Evolutionary conservation across 2,113 vertebrate species (phyloP).

Genomic region (Sphaerodactylus townsendi): DNA sequence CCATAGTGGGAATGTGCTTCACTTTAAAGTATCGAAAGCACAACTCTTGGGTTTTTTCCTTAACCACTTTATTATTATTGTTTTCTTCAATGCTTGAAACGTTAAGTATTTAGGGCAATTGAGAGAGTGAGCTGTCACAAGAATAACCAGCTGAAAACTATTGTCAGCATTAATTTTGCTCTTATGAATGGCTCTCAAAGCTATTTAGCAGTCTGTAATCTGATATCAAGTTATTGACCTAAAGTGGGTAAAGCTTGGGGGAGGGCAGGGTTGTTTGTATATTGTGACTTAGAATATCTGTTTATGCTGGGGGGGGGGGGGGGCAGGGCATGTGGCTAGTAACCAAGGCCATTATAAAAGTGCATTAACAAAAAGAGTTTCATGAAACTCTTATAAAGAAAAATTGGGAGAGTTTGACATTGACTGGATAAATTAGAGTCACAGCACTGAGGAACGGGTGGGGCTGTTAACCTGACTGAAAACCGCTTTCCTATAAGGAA

Average conservation of each 20-base stretch:
- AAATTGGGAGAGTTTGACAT: background rate
- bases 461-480: too few species aligned
- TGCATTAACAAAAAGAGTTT: slow-evolving; percentile 58
- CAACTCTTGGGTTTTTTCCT: slow-evolving; percentile 54
- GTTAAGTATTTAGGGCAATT: slow-evolving; percentile 76
- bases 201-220: slow-evolving; percentile 79
- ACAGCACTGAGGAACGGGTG: too few species aligned
- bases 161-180: slow-evolving; percentile 82
- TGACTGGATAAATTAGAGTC: background rate
- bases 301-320: slow-evolving; percentile 76
- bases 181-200: slow-evolving; percentile 81
- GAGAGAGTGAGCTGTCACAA: slow-evolving; percentile 79
- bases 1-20: slow-evolving; percentile 18
- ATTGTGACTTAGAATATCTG: slow-evolving; percentile 76
- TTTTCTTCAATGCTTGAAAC: slow-evolving; percentile 67
- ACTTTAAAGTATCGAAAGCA: slow-evolving; percentile 47
- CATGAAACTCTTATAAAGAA: slow-evolving; percentile 62
- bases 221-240: slow-evolving; percentile 76
- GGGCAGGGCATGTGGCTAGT: slow-evolving; percentile 73
- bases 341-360: slow-evolving; percentile 65
- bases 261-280: slow-evolving; percentile 71
- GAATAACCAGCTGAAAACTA: slow-evolving; percentile 82
- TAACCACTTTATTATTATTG: slow-evolving; percentile 74
- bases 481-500: too few species aligned
- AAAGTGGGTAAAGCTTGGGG: slow-evolving; percentile 74